Conservation (phyloP, 2,888 invertebrate genomes). For the Epinotia brunnichana region DNA sequence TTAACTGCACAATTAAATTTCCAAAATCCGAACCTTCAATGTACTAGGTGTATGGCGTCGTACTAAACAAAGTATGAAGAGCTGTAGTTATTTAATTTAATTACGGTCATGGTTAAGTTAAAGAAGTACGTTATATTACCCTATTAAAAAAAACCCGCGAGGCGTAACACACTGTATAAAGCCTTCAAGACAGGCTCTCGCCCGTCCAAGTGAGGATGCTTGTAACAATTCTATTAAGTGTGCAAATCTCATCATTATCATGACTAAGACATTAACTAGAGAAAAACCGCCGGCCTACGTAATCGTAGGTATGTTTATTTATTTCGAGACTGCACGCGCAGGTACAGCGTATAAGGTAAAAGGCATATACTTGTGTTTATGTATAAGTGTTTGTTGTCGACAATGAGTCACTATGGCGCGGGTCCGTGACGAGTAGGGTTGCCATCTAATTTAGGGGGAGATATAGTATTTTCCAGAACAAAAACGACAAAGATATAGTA, state of each 20-base stretch:
- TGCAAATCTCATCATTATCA: slow-evolving; percentile 61
- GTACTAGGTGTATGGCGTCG: no score
- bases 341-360: slow-evolving; percentile 69
- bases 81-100: no score
- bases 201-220: slow-evolving; percentile 62
- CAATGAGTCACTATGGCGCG: slow-evolving; percentile 78
- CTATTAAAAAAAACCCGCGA: no score
- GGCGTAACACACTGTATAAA: no score
- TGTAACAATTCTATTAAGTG: slow-evolving; percentile 62
- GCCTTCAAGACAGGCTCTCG: slow-evolving; percentile 49
- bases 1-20: no score
- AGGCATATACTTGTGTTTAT: slow-evolving; percentile 59
- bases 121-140: no score
- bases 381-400: slow-evolving; percentile 62
- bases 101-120: no score
- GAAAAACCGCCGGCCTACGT: slow-evolving; percentile 78
- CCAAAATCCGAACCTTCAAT: no score
- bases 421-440: slow-evolving; percentile 56
- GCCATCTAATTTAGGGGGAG: no score
- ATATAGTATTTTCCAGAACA: no score
- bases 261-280: slow-evolving; percentile 71
- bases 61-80: no score
- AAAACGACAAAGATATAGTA: no score
- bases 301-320: slow-evolving; percentile 71
- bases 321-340: slow-evolving; percentile 66